Conservation (phyloP, 92 coral and sea anemone genomes). For the Plumapathes pennacea region DNA sequence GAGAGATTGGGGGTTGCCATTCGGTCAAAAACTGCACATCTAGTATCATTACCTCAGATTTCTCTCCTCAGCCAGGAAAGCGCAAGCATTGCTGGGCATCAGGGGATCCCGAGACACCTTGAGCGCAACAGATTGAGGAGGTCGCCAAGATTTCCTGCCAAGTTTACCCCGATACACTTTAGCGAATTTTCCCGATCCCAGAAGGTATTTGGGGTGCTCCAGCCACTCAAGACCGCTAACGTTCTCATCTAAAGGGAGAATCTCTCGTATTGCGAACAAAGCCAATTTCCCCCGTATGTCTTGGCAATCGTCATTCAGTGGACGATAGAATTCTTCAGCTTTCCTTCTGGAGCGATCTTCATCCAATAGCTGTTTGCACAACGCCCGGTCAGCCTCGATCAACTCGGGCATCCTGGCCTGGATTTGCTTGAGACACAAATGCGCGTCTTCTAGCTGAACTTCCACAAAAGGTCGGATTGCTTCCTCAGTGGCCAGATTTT, state of each 20-base stretch:
- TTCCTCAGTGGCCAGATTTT: not conserved
- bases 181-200: conserved; percentile 42
- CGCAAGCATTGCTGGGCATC: conserved; percentile 5
- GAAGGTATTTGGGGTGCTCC: conserved; percentile 6
- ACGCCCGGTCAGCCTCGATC: conserved; percentile 20
- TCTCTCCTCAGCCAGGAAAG: conserved; percentile 9
- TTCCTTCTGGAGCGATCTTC: conserved; percentile 3
- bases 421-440: not conserved
- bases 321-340: conserved; percentile 7
- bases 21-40: too few species aligned
- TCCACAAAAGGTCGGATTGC: not conserved
- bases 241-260: conserved; percentile 2
- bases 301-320: not conserved
- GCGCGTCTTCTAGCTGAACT: conserved; percentile 5
- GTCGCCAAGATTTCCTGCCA: conserved; percentile 3
- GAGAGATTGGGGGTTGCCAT: too few species aligned
- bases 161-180: conserved; percentile 46
- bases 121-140: conserved; percentile 13
- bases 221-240: conserved; percentile 31
- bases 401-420: conserved; percentile 27
- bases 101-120: conserved; percentile 19
- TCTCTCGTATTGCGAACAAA: conserved; percentile 17
- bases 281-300: conserved; percentile 4
- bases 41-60: conserved; percentile 41
- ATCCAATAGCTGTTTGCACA: conserved; percentile 4